phyloP scores from a whole-genome alignment of 2,113 vertebrate genomes.

The Desmodus rotundus region DNA sequence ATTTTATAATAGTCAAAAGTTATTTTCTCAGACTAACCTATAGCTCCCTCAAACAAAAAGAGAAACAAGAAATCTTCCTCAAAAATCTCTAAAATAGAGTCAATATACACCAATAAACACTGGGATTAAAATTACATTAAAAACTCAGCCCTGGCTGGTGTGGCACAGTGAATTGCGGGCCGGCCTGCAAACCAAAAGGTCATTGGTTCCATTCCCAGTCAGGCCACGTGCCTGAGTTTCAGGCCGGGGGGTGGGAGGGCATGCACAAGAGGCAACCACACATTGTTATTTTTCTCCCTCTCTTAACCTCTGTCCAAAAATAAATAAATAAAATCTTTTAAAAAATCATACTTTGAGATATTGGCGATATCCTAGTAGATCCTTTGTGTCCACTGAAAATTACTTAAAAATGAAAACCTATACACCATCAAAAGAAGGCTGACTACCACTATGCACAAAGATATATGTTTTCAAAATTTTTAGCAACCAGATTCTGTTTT shows the following conservation, averaged over 20 bases:
- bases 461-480: background rate
- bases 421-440: background rate
- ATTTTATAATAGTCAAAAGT: background rate
- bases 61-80: background rate
- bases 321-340: too few relatives aligned
- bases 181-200: background rate
- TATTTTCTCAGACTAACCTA: background rate
- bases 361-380: background rate
- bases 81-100: constrained; percentile 16
- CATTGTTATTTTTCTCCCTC: too few relatives aligned
- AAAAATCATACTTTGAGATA: constrained; percentile 11
- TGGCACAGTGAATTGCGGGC: background rate
- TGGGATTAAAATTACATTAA: constrained; percentile 18
- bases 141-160: background rate
- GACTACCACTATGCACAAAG: background rate
- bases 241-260: too few relatives aligned
- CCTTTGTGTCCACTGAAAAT: background rate
- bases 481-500: background rate
- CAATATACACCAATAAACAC: background rate
- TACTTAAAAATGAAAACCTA: constrained; percentile 25
- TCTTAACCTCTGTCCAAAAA: too few relatives aligned
- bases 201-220: background rate
- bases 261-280: too few relatives aligned
- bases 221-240: too few relatives aligned
- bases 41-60: background rate